These are phyloP conservation scores for Pelvicachromis taeniatus DNA, from an alignment of 2,113 vertebrate species.

Conservation along the genomic window DNA sequence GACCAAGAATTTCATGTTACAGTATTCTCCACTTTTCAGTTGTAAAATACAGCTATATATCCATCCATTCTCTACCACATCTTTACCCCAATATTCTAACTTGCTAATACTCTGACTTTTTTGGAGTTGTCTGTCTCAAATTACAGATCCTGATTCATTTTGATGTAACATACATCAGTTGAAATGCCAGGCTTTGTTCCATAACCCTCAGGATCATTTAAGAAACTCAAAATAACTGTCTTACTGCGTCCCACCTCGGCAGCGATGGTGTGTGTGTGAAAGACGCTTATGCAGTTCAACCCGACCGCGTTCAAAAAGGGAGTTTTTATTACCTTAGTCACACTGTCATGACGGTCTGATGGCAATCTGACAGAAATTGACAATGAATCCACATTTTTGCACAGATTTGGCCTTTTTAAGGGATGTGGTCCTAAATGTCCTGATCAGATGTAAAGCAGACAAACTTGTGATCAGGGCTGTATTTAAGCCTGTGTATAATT, in stretches of 20 bases:
- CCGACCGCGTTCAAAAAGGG: background rate
- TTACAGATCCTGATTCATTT: too few species aligned
- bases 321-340: background rate
- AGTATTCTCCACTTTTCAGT: too few species aligned
- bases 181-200: background rate
- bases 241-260: background rate
- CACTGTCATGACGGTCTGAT: background rate
- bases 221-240: background rate
- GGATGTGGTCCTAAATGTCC: background rate
- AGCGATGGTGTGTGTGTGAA: background rate
- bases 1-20: too few species aligned
- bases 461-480: background rate
- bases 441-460: background rate
- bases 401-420: background rate
- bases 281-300: background rate
- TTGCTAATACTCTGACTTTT: too few species aligned
- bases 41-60: too few species aligned
- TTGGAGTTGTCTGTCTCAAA: too few species aligned
- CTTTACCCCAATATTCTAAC: too few species aligned
- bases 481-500: background rate
- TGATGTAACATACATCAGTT: too few species aligned
- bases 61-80: too few species aligned
- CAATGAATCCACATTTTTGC: background rate
- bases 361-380: background rate
- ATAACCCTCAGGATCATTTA: background rate